Evolutionary conservation across 2,797 vertebrate species (phyloP).

Genomic region (Aeoliscus strigatus): DNA sequence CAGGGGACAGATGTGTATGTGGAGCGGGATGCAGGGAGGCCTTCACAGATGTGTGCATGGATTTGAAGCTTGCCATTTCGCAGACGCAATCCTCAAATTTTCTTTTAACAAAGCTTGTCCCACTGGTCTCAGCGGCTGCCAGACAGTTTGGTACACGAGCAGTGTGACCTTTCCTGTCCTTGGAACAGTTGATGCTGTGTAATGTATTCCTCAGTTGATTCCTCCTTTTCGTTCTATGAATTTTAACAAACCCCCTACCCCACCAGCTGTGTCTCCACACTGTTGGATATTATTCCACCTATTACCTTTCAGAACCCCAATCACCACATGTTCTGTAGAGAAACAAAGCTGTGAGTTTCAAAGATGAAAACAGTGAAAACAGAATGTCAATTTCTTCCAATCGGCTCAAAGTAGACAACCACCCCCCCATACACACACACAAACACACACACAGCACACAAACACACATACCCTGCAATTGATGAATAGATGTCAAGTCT

Average conservation of each 20-base stretch:
- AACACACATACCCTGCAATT: no score
- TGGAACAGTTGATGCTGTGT: conserved; percentile 54
- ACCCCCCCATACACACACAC: no score
- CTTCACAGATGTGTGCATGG: conserved; percentile 31
- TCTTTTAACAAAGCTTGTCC: conserved; percentile 31
- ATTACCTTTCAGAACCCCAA: conserved; percentile 66
- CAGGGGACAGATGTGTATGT: conserved; percentile 20
- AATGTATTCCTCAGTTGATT: conserved; percentile 72
- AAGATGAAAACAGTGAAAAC: conserved; percentile 41
- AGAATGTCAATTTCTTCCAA: conserved; percentile 65
- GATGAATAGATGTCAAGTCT: conserved; percentile 53
- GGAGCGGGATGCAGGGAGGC: conserved; percentile 36
- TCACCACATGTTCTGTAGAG: conserved; percentile 62
- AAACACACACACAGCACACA: no score
- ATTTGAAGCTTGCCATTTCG: conserved; percentile 40
- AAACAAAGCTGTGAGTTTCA: conserved; percentile 57
- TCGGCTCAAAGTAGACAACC: conserved; percentile 31
- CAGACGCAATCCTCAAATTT: conserved; percentile 44
- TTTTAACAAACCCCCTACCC: conserved; percentile 64
- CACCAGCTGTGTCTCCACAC: conserved; percentile 39
- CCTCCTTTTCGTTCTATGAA: conserved; percentile 64
- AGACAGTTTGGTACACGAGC: conserved; percentile 50
- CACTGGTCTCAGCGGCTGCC: conserved; percentile 36
- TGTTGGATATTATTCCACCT: conserved; percentile 61
- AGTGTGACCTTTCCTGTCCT: conserved; percentile 68